These are phyloP conservation scores for Rhagologus leucostigma DNA, from an alignment of 2,113 vertebrate genomes.

Conservation along the genomic window DNA sequence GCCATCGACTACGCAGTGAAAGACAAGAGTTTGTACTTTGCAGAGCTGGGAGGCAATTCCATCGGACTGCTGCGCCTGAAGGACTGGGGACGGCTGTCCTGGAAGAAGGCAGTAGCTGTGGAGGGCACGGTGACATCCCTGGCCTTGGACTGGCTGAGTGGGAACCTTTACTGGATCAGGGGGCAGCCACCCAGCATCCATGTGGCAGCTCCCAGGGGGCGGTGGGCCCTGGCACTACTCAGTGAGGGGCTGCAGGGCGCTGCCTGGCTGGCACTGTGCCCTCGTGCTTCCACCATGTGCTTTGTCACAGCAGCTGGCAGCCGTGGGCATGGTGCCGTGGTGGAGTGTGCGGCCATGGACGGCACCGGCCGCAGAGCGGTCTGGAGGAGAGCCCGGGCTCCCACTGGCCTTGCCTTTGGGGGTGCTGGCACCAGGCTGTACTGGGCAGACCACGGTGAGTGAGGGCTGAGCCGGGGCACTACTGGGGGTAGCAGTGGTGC, in stretches of 20 bases:
- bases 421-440: conserved; percentile 75
- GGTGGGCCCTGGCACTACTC: conserved; percentile 69
- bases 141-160: conserved; percentile 88
- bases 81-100: conserved; percentile 56
- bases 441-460: conserved; percentile 86
- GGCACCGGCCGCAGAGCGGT: conserved; percentile 70
- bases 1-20: conserved; percentile 71
- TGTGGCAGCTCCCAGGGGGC: conserved; percentile 67
- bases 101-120: conserved; percentile 69
- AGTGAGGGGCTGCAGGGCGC: conserved; percentile 55
- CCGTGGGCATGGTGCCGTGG: not conserved
- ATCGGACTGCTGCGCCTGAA: conserved; percentile 75
- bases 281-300: conserved; percentile 77
- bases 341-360: conserved; percentile 85
- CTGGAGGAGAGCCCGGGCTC: conserved; percentile 75
- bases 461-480: accelerated
- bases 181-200: conserved; percentile 60
- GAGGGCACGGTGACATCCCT: conserved; percentile 73
- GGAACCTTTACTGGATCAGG: conserved; percentile 88
- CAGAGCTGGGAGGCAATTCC: conserved; percentile 66
- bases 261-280: conserved; percentile 77
- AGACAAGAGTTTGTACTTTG: conserved; percentile 76
- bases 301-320: conserved; percentile 64
- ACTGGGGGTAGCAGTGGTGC: accelerated
- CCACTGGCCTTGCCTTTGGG: conserved; percentile 76